phyloP scores from a whole-genome alignment of 1,140 invertebrate species.

The Calliphora vicina region DNA sequence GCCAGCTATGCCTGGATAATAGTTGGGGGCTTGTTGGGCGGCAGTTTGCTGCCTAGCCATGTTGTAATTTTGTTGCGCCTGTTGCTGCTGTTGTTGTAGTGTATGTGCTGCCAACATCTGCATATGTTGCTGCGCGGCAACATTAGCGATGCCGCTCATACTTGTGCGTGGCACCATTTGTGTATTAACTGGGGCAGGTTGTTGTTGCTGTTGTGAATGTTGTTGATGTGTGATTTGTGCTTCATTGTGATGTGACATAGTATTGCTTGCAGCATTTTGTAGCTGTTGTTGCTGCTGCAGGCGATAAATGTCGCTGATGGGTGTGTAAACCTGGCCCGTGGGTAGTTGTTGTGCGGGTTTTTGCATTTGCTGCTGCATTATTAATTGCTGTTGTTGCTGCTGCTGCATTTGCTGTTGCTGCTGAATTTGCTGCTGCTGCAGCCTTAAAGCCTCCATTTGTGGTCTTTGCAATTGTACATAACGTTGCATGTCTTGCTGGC shows the following conservation, averaged over 20 bases:
- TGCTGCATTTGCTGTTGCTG: slow-evolving; percentile 46
- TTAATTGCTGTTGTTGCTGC: slow-evolving; percentile 35
- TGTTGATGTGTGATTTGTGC: background rate
- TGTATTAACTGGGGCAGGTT: background rate
- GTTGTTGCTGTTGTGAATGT: slow-evolving; percentile 36
- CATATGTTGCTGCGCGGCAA: slow-evolving; percentile 47
- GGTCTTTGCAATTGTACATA: slow-evolving; percentile 54
- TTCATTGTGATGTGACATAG: slow-evolving; percentile 24
- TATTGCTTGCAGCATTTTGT: slow-evolving; percentile 28
- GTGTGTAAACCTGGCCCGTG: slow-evolving; percentile 40
- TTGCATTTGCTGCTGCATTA: slow-evolving; percentile 33
- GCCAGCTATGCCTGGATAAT: slow-evolving; percentile 55
- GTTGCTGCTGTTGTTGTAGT: slow-evolving; percentile 41
- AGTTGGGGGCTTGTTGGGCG: slow-evolving; percentile 35
- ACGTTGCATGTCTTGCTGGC: slow-evolving; percentile 52
- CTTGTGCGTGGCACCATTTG: slow-evolving; percentile 45
- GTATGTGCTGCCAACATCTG: slow-evolving; percentile 41
- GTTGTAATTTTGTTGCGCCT: slow-evolving; percentile 53
- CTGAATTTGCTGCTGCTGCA: slow-evolving; percentile 44
- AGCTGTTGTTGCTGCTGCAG: slow-evolving; percentile 44
- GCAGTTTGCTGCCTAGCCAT: slow-evolving; percentile 47
- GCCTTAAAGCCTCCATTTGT: slow-evolving; percentile 37
- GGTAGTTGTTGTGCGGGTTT: slow-evolving; percentile 25
- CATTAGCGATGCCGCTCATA: slow-evolving; percentile 52
- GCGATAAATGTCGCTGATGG: slow-evolving; percentile 46